Percentiles rank a stretch among this genome's conserved stretches.
phyloP scores from a whole-genome alignment of 2,797 vertebrate genomes.

The Phataginus tricuspis region DNA sequence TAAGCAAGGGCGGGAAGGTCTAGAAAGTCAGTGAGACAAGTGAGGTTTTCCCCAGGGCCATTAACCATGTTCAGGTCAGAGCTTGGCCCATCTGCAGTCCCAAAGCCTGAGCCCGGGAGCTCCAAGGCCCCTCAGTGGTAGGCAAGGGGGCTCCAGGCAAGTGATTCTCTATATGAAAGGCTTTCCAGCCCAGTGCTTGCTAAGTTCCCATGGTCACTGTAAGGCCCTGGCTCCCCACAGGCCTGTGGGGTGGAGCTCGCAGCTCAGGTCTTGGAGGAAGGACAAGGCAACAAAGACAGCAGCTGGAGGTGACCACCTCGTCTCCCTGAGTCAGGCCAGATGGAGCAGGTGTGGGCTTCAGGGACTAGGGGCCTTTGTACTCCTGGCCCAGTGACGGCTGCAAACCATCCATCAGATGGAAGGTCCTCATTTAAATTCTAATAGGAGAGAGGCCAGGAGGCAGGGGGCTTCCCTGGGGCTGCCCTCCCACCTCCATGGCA shows the following conservation, averaged over 20 bases:
- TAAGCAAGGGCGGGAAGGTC: not conserved
- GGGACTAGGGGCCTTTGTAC: not conserved
- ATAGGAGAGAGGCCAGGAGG: not conserved
- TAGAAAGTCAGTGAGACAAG: not conserved
- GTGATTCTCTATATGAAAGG: not conserved
- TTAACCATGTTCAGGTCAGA: too few species aligned
- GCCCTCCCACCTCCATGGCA: not conserved
- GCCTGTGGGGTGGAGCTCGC: not conserved
- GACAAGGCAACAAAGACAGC: not conserved
- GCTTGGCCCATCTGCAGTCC: not conserved
- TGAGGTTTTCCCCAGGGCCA: not conserved
- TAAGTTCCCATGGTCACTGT: not conserved
- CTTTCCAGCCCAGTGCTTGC: not conserved
- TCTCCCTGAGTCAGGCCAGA: not conserved
- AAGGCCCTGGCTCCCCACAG: not conserved
- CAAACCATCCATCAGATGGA: slow-evolving; percentile 13
- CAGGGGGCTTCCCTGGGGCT: not conserved
- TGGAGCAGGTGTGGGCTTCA: not conserved
- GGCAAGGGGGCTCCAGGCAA: not conserved
- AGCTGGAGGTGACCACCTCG: not conserved
- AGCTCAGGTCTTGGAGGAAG: not conserved
- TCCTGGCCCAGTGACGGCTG: not conserved
- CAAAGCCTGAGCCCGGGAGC: not conserved
- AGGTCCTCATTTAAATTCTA: slow-evolving; percentile 52
- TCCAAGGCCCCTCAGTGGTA: not conserved